A percentile compares a stretch with the other conserved stretches of the same genome.
phyloP scores from a whole-genome alignment of 2,797 vertebrate species.

The Pachyuromys duprasi region DNA sequence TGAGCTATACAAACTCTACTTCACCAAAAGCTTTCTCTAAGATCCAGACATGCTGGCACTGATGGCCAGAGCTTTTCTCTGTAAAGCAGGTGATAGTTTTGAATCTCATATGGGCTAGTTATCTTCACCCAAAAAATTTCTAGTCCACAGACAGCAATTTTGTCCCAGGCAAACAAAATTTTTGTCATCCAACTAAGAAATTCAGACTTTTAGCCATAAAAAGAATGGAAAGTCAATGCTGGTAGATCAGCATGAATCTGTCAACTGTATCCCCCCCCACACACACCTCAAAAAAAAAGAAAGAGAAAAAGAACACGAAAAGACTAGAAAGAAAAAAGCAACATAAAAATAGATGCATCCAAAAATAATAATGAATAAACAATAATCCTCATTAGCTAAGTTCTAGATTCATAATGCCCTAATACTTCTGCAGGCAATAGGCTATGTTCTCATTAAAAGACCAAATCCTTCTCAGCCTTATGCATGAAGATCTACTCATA shows the following conservation, averaged over 20 bases:
- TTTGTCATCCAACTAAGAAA: conserved; percentile 27
- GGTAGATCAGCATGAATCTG: not conserved
- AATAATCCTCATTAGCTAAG: not conserved
- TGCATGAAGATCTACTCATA: conserved; percentile 21
- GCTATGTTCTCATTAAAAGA: conserved; percentile 22
- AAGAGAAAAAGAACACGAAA: not conserved
- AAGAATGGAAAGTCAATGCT: not conserved
- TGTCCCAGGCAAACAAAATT: not conserved
- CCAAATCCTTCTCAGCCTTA: conserved; percentile 30
- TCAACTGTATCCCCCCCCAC: not conserved
- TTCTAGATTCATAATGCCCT: not conserved
- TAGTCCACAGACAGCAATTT: conserved; percentile 26
- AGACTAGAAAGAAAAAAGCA: not conserved
- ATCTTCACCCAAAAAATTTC: conserved; percentile 27
- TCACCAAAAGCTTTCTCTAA: not conserved
- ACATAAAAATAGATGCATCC: conserved; percentile 10
- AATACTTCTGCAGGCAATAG: not conserved
- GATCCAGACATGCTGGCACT: not conserved
- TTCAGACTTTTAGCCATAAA: conserved; percentile 34
- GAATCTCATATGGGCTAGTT: conserved; percentile 4
- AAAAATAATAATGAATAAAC: not conserved
- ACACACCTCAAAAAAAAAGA: not conserved
- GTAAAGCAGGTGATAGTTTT: not conserved
- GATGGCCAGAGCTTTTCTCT: not conserved
- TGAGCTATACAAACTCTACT: not conserved